These are phyloP conservation scores for Caenorhabditis sp. DNA, from an alignment of 2,888 invertebrate genomes.

Conservation along the genomic window DNA sequence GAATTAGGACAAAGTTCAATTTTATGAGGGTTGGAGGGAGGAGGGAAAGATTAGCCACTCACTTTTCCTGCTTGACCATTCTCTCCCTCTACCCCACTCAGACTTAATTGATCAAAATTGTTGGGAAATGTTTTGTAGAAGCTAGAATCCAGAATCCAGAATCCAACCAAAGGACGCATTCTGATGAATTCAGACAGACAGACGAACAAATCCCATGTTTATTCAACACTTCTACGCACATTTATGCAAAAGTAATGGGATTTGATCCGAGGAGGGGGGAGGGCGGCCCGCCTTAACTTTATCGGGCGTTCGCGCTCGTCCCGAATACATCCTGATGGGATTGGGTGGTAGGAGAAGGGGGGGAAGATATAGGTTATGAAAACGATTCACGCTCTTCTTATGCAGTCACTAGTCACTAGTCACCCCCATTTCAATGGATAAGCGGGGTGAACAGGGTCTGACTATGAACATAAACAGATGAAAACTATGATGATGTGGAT, in stretches of 20 bases:
- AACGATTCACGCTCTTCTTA: slow-evolving; percentile 44
- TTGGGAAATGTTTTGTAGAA: slow-evolving; percentile 6
- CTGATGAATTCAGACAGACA: too few species aligned
- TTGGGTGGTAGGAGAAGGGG: too few species aligned
- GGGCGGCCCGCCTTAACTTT: too few species aligned
- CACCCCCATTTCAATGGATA: background rate
- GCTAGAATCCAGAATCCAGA: slow-evolving; percentile 8
- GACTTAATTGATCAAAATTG: slow-evolving; percentile 29
- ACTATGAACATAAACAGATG: background rate
- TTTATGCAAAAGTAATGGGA: slow-evolving; percentile 64
- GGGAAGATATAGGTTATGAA: slow-evolving; percentile 57
- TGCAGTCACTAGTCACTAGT: slow-evolving; percentile 31
- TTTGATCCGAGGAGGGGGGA: slow-evolving; percentile 34
- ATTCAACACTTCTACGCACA: slow-evolving; percentile 62
- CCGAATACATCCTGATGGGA: slow-evolving; percentile 53
- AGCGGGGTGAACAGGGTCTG: background rate
- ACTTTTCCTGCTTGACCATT: slow-evolving; percentile 12
- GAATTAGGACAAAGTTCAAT: slow-evolving; percentile 28
- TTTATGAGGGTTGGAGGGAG: slow-evolving; percentile 2
- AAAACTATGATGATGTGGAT: background rate
- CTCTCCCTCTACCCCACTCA: too few species aligned
- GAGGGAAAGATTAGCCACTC: slow-evolving; percentile 21
- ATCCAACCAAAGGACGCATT: background rate
- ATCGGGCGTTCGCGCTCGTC: slow-evolving; percentile 21
- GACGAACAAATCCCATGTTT: too few species aligned